Evolutionary conservation across 2,888 invertebrate species (phyloP).

Genomic region (Sympetrum striolatum): DNA sequence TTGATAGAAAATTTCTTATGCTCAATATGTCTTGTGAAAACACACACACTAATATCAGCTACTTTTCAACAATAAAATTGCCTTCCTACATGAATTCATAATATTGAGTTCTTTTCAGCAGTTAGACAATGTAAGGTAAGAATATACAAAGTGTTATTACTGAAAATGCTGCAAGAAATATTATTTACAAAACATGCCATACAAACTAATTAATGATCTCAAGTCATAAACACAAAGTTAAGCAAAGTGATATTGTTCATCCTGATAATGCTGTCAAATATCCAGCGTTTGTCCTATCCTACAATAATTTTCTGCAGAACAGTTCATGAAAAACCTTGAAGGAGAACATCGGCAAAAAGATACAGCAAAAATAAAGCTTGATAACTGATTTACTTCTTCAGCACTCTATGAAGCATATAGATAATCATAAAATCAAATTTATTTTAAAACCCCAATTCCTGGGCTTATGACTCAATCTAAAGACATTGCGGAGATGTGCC

Average conservation of each 20-base stretch:
- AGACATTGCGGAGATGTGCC: not conserved
- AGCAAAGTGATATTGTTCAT: not conserved
- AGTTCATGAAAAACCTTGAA: not conserved
- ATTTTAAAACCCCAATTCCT: not conserved
- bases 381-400: not conserved
- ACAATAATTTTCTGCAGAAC: not conserved
- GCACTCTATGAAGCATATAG: slow-evolving; percentile 14
- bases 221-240: slow-evolving; percentile 2
- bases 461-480: not conserved
- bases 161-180: slow-evolving; percentile 30
- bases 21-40: not conserved
- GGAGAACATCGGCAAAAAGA: slow-evolving; percentile 11
- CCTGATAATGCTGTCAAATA: not conserved
- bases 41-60: slow-evolving; percentile 20
- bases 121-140: slow-evolving; percentile 2
- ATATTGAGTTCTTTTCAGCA: slow-evolving; percentile 9
- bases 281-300: not conserved
- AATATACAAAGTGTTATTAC: slow-evolving; percentile 39
- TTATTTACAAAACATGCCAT: slow-evolving; percentile 40
- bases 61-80: not conserved
- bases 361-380: slow-evolving; percentile 28
- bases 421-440: not conserved
- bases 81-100: not conserved
- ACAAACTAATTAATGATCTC: slow-evolving; percentile 26
- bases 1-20: not conserved